Percentiles rank a stretch among this genome's conserved stretches.
These are phyloP conservation scores for Brachyalestes nurse DNA, from an alignment of 2,797 vertebrate genomes.

Conservation along the genomic window DNA sequence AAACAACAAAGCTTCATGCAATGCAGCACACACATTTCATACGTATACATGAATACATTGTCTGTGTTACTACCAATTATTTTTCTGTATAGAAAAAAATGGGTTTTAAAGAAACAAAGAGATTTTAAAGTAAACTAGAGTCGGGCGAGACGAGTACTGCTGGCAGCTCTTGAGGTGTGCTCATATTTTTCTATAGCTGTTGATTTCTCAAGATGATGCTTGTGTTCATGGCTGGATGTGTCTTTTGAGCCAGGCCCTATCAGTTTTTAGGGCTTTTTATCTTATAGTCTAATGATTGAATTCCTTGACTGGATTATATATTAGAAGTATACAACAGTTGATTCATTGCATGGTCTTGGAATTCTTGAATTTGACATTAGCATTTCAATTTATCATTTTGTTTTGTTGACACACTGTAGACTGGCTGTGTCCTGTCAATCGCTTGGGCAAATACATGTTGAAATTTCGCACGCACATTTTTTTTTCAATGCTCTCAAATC, in stretches of 20 bases:
- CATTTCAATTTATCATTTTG: not conserved
- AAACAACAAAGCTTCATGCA: not conserved
- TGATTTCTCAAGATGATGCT: constrained; percentile 22
- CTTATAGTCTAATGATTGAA: constrained; percentile 25
- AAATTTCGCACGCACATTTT: not conserved
- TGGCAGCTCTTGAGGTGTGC: constrained; percentile 48
- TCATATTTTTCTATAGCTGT: constrained; percentile 55
- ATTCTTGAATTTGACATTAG: constrained; percentile 16
- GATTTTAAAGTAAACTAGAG: constrained; percentile 30
- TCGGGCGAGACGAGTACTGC: constrained; percentile 44
- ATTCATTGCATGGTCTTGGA: constrained; percentile 18
- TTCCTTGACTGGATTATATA: constrained; percentile 36
- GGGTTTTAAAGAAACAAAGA: constrained; percentile 52
- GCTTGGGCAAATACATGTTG: constrained; percentile 10
- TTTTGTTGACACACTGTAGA: not conserved
- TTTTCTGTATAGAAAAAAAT: constrained; percentile 34
- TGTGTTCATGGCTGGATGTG: constrained; percentile 22
- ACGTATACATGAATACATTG: constrained; percentile 3
- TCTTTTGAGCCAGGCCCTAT: constrained; percentile 33
- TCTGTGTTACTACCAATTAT: constrained; percentile 35
- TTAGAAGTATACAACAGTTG: not conserved
- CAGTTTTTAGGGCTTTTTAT: constrained; percentile 13
- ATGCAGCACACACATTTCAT: constrained; percentile 23
- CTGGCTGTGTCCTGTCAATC: constrained; percentile 8
- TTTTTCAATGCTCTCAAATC: constrained; percentile 7